phyloP scores from a whole-genome alignment of 2,888 invertebrate species.

The Ornithoptera priamus region DNA sequence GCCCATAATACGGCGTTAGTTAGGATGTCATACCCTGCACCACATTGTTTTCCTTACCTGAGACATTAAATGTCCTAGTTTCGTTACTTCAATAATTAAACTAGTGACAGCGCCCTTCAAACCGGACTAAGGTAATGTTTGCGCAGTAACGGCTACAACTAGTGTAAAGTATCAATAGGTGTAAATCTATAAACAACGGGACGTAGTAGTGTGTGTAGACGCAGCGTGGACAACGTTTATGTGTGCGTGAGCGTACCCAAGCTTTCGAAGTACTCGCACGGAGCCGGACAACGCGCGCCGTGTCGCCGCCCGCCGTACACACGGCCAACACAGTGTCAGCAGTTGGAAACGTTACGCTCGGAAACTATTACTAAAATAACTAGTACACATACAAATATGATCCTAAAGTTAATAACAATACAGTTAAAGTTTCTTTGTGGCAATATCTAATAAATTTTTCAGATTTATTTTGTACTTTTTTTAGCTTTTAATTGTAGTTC shows the following conservation, averaged over 20 bases:
- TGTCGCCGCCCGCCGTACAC: not conserved
- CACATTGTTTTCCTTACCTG: no score
- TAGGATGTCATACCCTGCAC: no score
- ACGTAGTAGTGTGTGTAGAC: slow-evolving; percentile 50
- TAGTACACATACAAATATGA: not conserved
- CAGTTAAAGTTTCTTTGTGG: not conserved
- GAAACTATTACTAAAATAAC: slow-evolving; percentile 1
- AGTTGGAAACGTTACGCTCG: slow-evolving; percentile 21
- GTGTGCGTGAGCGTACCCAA: slow-evolving; percentile 22
- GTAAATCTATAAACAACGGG: slow-evolving; percentile 38
- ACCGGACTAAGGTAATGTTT: no score
- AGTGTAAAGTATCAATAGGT: slow-evolving; percentile 38
- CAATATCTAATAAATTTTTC: no score
- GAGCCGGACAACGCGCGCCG: slow-evolving; percentile 22
- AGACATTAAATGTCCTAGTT: no score
- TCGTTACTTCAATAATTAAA: no score
- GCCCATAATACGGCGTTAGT: no score
- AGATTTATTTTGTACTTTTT: no score
- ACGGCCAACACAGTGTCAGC: slow-evolving; percentile 12
- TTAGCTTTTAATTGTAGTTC: no score
- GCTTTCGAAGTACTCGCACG: slow-evolving; percentile 10
- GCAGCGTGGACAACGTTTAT: slow-evolving; percentile 40
- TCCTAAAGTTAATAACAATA: not conserved
- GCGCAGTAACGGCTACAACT: no score
- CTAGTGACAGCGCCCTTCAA: no score